These are phyloP conservation scores for Aphelenchoides bicaudatus DNA, from an alignment of 2,888 invertebrate genomes.

Conservation along the genomic window DNA sequence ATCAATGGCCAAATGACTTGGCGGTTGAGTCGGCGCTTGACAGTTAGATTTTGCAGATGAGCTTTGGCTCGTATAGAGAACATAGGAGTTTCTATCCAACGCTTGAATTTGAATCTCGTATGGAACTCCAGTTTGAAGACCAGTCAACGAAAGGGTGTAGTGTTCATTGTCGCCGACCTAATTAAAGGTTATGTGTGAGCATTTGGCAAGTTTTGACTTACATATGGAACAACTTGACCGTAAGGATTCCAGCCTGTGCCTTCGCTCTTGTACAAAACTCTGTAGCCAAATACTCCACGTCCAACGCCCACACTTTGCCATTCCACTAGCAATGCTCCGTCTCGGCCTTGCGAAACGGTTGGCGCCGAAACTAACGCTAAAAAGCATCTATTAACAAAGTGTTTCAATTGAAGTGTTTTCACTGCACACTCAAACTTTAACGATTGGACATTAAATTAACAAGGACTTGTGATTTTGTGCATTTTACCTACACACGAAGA, in stretches of 20 bases:
- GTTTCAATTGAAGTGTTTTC: no score
- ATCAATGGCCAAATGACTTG: conserved; percentile 50
- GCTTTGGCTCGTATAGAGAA: conserved; percentile 57
- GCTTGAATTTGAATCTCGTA: conserved; percentile 50
- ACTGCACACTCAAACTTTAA: no score
- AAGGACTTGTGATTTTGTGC: no score
- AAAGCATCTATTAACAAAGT: no score
- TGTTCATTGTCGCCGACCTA: conserved; percentile 55
- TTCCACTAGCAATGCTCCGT: conserved; percentile 49
- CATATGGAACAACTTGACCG: conserved; percentile 36
- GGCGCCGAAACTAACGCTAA: conserved; percentile 58
- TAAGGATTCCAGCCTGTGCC: conserved; percentile 55
- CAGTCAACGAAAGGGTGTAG: conserved; percentile 51
- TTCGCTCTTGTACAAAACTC: conserved; percentile 51
- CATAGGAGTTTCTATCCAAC: conserved; percentile 58
- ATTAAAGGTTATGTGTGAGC: conserved; percentile 52
- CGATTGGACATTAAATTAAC: no score
- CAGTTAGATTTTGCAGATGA: conserved; percentile 48
- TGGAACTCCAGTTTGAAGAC: conserved; percentile 47
- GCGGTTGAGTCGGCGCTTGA: conserved; percentile 55
- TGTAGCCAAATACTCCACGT: conserved; percentile 58
- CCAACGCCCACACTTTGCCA: conserved; percentile 58
- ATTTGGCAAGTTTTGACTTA: not conserved
- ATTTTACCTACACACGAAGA: no score
- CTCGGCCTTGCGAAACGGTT: conserved; percentile 41